These are phyloP conservation scores for Heteromormyrus szaboi DNA, from an alignment of 2,797 vertebrate species.

Conservation along the genomic window DNA sequence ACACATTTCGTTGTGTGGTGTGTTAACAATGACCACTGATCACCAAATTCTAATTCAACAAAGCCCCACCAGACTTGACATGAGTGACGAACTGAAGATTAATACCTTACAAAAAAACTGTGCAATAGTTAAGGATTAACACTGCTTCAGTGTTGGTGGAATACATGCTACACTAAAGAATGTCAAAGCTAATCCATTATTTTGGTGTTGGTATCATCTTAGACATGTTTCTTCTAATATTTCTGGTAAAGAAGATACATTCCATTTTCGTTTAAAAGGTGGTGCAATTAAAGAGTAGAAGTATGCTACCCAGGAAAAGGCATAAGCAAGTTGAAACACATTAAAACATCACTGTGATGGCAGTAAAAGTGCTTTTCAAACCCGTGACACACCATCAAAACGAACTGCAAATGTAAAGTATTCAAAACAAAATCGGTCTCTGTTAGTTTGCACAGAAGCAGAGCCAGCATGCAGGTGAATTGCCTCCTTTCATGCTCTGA, in stretches of 20 bases:
- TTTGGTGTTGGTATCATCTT: background rate
- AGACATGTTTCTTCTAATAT: background rate
- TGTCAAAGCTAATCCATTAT: background rate
- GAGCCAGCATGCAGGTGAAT: conserved; percentile 9
- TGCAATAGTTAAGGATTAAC: background rate
- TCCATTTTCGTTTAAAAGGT: background rate
- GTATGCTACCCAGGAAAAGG: background rate
- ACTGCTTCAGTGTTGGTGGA: background rate
- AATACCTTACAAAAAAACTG: background rate
- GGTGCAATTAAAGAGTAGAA: background rate
- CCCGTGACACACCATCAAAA: conserved; percentile 4
- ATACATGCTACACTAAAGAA: background rate
- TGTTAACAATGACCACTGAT: too few species aligned
- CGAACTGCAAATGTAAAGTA: background rate
- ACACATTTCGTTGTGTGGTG: too few species aligned
- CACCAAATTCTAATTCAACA: too few species aligned
- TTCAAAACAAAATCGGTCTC: conserved; percentile 12
- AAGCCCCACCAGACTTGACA: background rate
- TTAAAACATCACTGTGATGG: background rate
- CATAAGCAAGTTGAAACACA: conserved; percentile 2
- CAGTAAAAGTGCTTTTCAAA: conserved; percentile 13
- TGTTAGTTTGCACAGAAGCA: background rate
- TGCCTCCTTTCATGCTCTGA: background rate
- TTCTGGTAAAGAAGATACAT: background rate
- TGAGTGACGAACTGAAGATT: background rate